Base-by-base conservation (phyloP, 2,113 vertebrate species). In the Atherinomorus stipes region DNA sequence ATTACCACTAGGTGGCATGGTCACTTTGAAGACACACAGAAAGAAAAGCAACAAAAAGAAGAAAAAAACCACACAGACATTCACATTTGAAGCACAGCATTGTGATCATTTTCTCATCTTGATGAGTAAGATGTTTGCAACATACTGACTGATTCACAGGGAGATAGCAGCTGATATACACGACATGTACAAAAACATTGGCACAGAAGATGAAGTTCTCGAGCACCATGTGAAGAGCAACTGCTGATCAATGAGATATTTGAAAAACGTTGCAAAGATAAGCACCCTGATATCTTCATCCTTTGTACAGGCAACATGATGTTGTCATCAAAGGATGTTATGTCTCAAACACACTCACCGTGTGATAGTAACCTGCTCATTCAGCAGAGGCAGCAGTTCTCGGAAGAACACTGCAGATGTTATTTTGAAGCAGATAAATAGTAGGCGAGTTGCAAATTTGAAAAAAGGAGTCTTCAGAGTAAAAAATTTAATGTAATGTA, bases 1-100 rank as follows among this genome's bases (percentile, higher is more conserved):
- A 59, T 66, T 11, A 65, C 91, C 90, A 91, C 91, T 88, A 91
- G 90, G 83, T 91, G 91, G 88, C 83, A 82, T 90, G 89, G 88
- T 90, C 76, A 90, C 83, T 88, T 78, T 85, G 82, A 75, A 74
- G 64, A 89, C 67, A 70, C 73, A 69, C 23, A 77, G 31, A 81
- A 52, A 69, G 51, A 28, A 80, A 66, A 44, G 13, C 38, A 25
- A 49, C 38, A n/a, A 64, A 49, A 67, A 69, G 62, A 6, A 45
- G 21, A 56, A 78, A 74, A 26, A n/a, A 0, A 25, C 31, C 3
- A 34, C 70, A 8, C 67, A 82, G 53, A 64, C 1, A 47, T 49
- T 76, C 11, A 66, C 19, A 31, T 50, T 42, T 60, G 54, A 73
- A n/a, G 11, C 1, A 1, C 54, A 68, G 58, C 58, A 64, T 21